Base-by-base conservation (phyloP, 2,888 invertebrate genomes). In the Hemicrepidius hirtus region DNA sequence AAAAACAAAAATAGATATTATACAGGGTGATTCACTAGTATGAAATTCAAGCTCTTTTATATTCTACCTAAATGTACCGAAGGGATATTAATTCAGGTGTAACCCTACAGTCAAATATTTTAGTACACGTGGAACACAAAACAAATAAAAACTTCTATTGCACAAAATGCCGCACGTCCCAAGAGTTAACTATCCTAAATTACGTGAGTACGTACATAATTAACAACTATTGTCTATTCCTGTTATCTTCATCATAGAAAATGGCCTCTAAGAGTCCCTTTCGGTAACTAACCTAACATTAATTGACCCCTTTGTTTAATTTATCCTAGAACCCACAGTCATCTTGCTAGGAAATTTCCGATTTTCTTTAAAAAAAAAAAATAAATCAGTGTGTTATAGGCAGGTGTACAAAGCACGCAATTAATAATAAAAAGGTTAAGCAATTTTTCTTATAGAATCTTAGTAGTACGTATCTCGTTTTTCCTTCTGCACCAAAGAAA, bases 331-430 rank as follows among this genome's bases (percentile, higher is more conserved):
- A 41, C 1, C 24, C 24, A 13, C 13, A 13, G n/a, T n/a, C n/a
- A n/a, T n/a, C 13, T 7, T 41, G 13, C 41, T 13, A 1, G 41
- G 13, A 41, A 24, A 49, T 49, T 24, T n/a, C n/a, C 49, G 49
- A 49, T 49, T 49, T 24, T n/a, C 49, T 49, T 49, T 20, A 12
- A 49, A 49, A 49, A 49, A n/a, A n/a, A n/a, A n/a, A n/a, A n/a
- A n/a, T n/a, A n/a, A n/a, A 24, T 20, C 24, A 4, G 21, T 24
- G 4, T 21, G 5, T 20, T 49, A 49, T 20, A 21, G 49, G 18
- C 49, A 49, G 49, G 18, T 49, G 49, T n/a, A 24, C 49, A 21
- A 49, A 49, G n/a, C 21, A 49, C 12, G 49, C 49, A 49, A 49
- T 49, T 49, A 49, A 49, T 49, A 49, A 49, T 21, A 21, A 49